Base-by-base conservation (phyloP, 2,113 vertebrate species). In the Xiphias gladius region DNA sequence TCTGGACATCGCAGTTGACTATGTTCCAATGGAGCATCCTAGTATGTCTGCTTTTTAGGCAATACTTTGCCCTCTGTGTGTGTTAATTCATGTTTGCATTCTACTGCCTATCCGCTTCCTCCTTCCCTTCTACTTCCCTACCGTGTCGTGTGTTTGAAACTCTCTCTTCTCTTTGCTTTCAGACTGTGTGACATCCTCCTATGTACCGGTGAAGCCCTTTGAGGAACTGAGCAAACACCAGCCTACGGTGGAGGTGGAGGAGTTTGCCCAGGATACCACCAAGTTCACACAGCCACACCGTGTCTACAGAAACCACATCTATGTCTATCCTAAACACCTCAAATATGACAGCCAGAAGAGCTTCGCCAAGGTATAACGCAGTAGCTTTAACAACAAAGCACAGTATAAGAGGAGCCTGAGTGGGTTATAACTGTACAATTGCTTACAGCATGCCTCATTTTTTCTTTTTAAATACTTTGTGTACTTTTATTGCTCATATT, bases 341-440 rank as follows among this genome's bases (percentile, higher is more conserved):
- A 99, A 99, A 73, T 99, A 99, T 2, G 98, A 99, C 83, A 97
- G 96, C 87, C 98, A 99, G 94, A 99, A 98, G 92, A 97, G 96
- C 87, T 99, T 99, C 78, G 97, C 95, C 88, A 99, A 99, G 98
- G 98, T 99, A 95, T 35, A 32, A 22, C 12, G 1, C 19, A 1
- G 9, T 4, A 14, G 17, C 3, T 43, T 22, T 32, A 55, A 67
- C 20, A 35, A 59, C 2, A 30, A 19, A 62, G 24, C 28, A 0
- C 35, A 30, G 11, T 72, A 66, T 55, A 50, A 61, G 5, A 61
- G 1, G 4, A 24, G 5, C n/a, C 28, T 62, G 1, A 43, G 32
- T 32, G 43, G 28, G 7, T 54, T 50, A 30, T 39, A 26, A 30
- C 41, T 52, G 24, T 26, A 16, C 30, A 32, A 19, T 17, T 54